Conservation (phyloP, 2,888 invertebrate genomes). For the Mamestra brassicae region DNA sequence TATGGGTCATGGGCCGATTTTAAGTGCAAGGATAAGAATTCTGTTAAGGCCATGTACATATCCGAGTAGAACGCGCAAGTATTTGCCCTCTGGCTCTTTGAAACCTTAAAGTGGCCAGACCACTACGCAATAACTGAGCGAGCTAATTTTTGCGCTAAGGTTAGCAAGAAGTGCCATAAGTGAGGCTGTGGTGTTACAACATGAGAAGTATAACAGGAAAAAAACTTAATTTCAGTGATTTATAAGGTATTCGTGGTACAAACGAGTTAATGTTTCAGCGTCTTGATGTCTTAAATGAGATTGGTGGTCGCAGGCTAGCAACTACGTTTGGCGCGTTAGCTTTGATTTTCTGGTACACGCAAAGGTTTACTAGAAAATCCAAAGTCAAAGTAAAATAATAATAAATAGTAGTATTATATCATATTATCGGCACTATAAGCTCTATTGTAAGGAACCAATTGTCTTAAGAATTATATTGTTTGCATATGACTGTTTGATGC, state of each 20-base stretch:
- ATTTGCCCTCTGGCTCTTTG: slow-evolving; percentile 56
- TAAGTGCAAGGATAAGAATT: slow-evolving; percentile 42
- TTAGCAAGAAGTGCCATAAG: slow-evolving; percentile 21
- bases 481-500: no score
- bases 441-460: no score
- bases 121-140: slow-evolving; percentile 44
- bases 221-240: slow-evolving; percentile 13
- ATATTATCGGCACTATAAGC: no score
- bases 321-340: no score
- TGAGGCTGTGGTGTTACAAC: slow-evolving; percentile 22
- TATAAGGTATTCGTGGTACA: neutral
- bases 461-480: no score
- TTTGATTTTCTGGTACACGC: no score
- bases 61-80: slow-evolving; percentile 11
- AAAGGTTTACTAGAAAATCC: no score
- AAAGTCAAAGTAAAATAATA: no score
- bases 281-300: neutral
- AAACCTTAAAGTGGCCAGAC: slow-evolving; percentile 20
- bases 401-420: no score
- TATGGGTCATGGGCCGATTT: slow-evolving; percentile 40
- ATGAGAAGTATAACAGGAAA: slow-evolving; percentile 26
- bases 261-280: neutral
- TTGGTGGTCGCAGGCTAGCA: neutral
- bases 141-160: slow-evolving; percentile 43
- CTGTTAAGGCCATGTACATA: slow-evolving; percentile 36